Evolutionary conservation across 2,113 vertebrate species (phyloP).

Genomic region (Sturnus vulgaris): DNA sequence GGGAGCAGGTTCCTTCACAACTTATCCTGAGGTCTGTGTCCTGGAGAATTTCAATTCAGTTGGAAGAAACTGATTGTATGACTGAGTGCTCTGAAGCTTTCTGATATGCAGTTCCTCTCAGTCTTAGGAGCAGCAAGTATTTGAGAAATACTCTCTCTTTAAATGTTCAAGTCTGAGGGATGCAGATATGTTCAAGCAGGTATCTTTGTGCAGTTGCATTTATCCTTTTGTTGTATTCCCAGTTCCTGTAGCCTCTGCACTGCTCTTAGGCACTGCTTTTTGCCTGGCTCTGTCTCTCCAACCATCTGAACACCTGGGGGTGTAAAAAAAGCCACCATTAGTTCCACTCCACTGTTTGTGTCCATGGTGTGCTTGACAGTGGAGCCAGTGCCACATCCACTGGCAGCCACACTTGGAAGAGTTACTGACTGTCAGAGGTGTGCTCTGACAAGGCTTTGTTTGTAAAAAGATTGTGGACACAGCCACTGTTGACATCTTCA

Average conservation of each 20-base stretch:
- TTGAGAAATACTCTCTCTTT: not conserved
- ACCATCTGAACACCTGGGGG: not conserved
- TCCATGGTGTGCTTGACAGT: rapidly evolving
- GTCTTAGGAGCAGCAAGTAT: not conserved
- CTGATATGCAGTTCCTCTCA: not conserved
- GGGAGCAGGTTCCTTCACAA: not conserved
- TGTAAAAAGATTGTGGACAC: not conserved
- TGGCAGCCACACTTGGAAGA: not conserved
- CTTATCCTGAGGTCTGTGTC: not conserved
- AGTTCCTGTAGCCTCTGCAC: not conserved
- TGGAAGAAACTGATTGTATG: not conserved
- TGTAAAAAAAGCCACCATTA: not conserved
- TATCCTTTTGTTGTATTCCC: not conserved
- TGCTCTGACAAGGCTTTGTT: not conserved
- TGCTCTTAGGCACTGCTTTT: not conserved
- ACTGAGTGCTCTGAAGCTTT: not conserved
- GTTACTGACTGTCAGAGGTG: not conserved
- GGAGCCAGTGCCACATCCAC: not conserved
- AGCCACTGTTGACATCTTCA: not conserved
- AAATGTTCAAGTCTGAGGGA: not conserved
- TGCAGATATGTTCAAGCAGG: not conserved
- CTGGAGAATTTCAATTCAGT: not conserved
- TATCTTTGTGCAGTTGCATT: not conserved
- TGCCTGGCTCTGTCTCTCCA: not conserved
- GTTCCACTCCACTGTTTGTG: not conserved